Evolutionary conservation across 1,140 invertebrate genomes (phyloP), one percentile per base, ranked within the genome.

Genomic region (Nephila pilipes): DNA sequence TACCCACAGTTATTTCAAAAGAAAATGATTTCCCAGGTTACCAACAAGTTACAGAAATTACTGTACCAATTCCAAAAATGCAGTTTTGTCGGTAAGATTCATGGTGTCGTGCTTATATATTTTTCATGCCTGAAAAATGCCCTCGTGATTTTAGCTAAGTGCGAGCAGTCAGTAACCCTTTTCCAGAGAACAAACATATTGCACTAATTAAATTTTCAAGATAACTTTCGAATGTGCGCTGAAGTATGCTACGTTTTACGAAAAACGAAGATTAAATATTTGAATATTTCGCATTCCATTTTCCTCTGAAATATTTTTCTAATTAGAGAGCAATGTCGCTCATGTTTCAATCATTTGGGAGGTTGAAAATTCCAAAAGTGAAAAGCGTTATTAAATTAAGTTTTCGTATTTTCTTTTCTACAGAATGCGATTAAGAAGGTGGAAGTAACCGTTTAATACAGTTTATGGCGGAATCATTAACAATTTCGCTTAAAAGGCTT

Each of bases 181-280:
- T 12, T 75, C 29, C 36, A 54, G 18, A n/a, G 12, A n/a, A 46
- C 79, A 55, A 81, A 81, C 10, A n/a, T 81, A 55, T 36, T 22
- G 79, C 79, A 8, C 79, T 85, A 85, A 85, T 85, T 85, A 85
- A 85, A 85, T 85, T 81, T 85, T 85, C 83, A 36, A 57, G 54
- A 58, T 58, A 85, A 29, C 29, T 57, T 85, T 58, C 83, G 55
- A 81, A 85, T 85, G 83, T 58, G 54, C 83, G 55, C 29, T 81
- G 1, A 55, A 85, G 55, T 57, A 58, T 58, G 29, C 58, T 16
- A 58, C 55, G 83, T 85, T 58, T 46, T 57, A 20, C 18, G 83
- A 85, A 85, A 85, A 85, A 58, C n/a, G 54, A 85, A 85, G 10
- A 85, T 85, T 85, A 85, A 85, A 85, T 85, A 85, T 85, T 58